Percentiles rank a stretch among this genome's conserved stretches.
phyloP scores from a whole-genome alignment of 2,113 vertebrate genomes.

The Pteropus alecto region DNA sequence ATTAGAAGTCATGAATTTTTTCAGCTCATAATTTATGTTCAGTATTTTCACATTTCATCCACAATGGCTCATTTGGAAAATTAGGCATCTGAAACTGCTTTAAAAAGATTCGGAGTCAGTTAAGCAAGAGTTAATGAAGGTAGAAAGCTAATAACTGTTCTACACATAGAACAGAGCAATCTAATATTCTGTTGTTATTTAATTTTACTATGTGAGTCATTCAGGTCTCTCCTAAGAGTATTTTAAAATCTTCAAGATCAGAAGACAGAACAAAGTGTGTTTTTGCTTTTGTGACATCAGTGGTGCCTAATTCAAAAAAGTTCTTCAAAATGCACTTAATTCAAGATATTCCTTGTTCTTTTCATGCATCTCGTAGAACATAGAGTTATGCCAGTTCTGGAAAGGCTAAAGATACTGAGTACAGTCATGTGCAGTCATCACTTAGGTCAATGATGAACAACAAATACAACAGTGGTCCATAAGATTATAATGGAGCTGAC shows the following conservation, averaged over 20 bases:
- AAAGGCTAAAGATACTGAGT: neutral
- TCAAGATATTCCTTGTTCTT: neutral
- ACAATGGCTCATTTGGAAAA: conserved; percentile 14
- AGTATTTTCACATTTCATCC: neutral
- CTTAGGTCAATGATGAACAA: neutral
- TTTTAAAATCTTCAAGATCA: neutral
- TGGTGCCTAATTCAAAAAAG: neutral
- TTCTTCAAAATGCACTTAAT: neutral
- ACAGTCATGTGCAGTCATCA: neutral
- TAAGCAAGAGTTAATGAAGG: neutral
- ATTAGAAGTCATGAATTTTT: neutral
- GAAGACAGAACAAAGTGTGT: neutral
- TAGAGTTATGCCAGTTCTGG: neutral
- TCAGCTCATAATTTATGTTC: neutral
- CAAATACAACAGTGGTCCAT: neutral
- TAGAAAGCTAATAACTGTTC: neutral
- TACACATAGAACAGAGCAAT: neutral
- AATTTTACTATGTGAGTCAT: neutral
- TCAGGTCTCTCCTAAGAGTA: neutral
- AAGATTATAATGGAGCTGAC: neutral
- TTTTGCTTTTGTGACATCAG: neutral
- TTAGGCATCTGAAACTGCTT: neutral
- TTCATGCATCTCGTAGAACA: neutral
- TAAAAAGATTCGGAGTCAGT: neutral
- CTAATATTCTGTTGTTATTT: neutral